Evolutionary conservation across 2,888 invertebrate species (phyloP).

Genomic region (Kuschelorhynchus macadamiae): DNA sequence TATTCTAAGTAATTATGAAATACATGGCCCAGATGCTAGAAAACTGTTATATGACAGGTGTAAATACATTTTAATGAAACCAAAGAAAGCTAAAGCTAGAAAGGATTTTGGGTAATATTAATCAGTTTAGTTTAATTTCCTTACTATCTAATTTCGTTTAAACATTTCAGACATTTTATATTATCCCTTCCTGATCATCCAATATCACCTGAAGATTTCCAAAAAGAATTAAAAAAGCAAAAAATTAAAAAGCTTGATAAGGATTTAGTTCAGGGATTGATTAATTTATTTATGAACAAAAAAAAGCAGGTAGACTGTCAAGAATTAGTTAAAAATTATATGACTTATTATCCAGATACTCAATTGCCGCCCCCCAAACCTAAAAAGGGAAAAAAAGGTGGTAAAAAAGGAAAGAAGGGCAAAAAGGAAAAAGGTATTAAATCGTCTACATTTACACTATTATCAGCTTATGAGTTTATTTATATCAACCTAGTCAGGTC

Average conservation of each 20-base stretch:
- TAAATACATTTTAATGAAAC: slow-evolving; percentile 68
- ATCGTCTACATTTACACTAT: neutral
- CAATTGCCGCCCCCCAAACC: slow-evolving; percentile 60
- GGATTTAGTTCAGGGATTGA: slow-evolving; percentile 62
- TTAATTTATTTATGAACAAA: slow-evolving; percentile 63
- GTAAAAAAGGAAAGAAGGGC: slow-evolving; percentile 46
- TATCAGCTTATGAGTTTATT: neutral
- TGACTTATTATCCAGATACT: slow-evolving; percentile 68
- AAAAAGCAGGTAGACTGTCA: slow-evolving; percentile 64
- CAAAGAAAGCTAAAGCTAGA: slow-evolving; percentile 67
- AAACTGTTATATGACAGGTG: slow-evolving; percentile 70
- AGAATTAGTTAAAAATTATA: slow-evolving; percentile 66
- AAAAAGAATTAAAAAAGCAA: slow-evolving; percentile 57
- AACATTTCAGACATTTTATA: slow-evolving; percentile 65
- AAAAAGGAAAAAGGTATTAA: slow-evolving; percentile 9
- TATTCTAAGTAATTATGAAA: slow-evolving; percentile 68
- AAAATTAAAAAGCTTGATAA: slow-evolving; percentile 65
- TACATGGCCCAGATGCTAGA: slow-evolving; percentile 68
- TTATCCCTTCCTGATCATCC: slow-evolving; percentile 63
- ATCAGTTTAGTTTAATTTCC: neutral
- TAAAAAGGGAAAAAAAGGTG: slow-evolving; percentile 58
- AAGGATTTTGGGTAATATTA: slow-evolving; percentile 67
- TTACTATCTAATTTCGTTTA: neutral
- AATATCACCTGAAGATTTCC: slow-evolving; percentile 63
- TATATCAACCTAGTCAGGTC: neutral